These are phyloP conservation scores for Neostethus bicornis DNA, from an alignment of 2,797 vertebrate species.

Conservation along the genomic window DNA sequence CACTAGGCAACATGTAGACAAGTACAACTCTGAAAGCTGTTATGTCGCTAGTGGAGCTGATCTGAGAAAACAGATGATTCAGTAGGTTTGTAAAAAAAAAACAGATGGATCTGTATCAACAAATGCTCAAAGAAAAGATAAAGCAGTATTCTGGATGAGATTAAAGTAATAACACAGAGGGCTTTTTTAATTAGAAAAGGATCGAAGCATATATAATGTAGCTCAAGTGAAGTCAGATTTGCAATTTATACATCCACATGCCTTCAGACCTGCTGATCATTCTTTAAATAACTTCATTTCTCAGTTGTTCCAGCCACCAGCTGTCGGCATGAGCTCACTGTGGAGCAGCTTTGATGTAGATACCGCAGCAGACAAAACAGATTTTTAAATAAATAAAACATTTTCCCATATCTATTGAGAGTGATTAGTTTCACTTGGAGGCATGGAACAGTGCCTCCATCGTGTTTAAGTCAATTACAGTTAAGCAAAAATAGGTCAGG, in stretches of 20 bases:
- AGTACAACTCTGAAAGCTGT: not conserved
- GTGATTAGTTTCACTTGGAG: slow-evolving; percentile 22
- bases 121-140: slow-evolving; percentile 33
- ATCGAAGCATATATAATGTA: slow-evolving; percentile 55
- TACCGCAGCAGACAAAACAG: slow-evolving; percentile 21
- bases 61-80: slow-evolving; percentile 12
- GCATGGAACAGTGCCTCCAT: slow-evolving; percentile 25
- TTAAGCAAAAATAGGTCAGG: slow-evolving; percentile 34
- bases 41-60: slow-evolving; percentile 5
- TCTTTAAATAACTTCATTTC: slow-evolving; percentile 57
- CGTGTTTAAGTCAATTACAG: slow-evolving; percentile 13
- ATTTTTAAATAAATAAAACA: slow-evolving; percentile 39
- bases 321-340: slow-evolving; percentile 38
- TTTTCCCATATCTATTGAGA: slow-evolving; percentile 45
- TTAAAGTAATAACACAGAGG: slow-evolving; percentile 38
- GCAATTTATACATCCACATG: slow-evolving; percentile 71
- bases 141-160: slow-evolving; percentile 29
- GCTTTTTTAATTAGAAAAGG: slow-evolving; percentile 37
- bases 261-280: slow-evolving; percentile 43
- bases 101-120: slow-evolving; percentile 4
- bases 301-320: slow-evolving; percentile 43
- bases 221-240: slow-evolving; percentile 34
- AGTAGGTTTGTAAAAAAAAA: slow-evolving; percentile 12
- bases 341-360: slow-evolving; percentile 24
- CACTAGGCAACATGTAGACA: slow-evolving; percentile 6